Conservation (phyloP, 2,113 vertebrate genomes). For the Amazona guildingii region DNA sequence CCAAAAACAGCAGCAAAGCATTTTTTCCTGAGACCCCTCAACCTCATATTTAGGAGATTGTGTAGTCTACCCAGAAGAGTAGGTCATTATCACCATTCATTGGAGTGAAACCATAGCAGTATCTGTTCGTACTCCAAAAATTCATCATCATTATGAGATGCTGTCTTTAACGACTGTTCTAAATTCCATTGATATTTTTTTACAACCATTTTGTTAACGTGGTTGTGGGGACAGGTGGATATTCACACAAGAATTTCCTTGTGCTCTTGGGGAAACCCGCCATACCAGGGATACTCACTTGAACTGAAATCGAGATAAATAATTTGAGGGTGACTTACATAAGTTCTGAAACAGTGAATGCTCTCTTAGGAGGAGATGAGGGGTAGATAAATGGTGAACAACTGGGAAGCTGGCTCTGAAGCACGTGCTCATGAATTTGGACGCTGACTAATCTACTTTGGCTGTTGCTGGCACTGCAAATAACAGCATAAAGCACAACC, state of each 20-base stretch:
- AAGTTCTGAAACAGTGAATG: constrained; percentile 33
- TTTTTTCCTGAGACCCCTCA: background rate
- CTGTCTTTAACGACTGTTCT: background rate
- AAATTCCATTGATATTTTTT: background rate
- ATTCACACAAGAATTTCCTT: background rate
- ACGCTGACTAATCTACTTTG: constrained; percentile 33
- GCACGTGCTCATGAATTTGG: constrained; percentile 18
- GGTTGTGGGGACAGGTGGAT: constrained; percentile 19
- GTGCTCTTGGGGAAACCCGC: background rate
- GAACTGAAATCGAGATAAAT: background rate
- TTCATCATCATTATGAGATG: background rate
- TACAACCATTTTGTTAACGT: background rate
- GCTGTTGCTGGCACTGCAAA: constrained; percentile 13
- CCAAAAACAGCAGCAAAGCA: background rate
- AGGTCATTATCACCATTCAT: background rate
- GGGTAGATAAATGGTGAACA: constrained; percentile 62
- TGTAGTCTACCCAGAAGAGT: background rate
- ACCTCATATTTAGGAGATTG: background rate
- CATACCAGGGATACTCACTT: background rate
- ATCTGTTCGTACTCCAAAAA: background rate
- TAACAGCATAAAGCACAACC: constrained; percentile 50
- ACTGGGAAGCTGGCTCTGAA: constrained; percentile 56
- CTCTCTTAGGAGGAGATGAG: constrained; percentile 33
- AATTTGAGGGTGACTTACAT: background rate
- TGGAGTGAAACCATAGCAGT: background rate